Evolutionary conservation across 2,888 invertebrate species (phyloP).

Genomic region (Lithophane ornitopus): DNA sequence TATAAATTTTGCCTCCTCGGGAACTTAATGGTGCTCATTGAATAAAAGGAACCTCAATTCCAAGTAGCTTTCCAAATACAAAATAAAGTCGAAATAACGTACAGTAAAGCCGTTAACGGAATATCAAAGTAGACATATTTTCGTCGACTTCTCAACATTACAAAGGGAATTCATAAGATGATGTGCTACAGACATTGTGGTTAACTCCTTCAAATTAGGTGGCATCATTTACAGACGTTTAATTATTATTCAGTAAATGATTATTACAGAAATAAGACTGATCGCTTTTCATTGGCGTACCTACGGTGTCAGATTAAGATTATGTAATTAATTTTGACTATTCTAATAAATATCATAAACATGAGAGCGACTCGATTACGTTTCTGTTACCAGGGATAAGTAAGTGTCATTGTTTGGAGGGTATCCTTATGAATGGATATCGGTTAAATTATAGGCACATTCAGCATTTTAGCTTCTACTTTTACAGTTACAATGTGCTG

Average conservation of each 20-base stretch:
- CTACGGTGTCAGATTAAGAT: slow-evolving; percentile 8
- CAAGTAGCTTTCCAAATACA: slow-evolving; percentile 28
- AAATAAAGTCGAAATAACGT: slow-evolving; percentile 33
- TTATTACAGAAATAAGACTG: slow-evolving; percentile 15
- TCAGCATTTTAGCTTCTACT: neutral
- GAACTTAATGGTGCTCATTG: slow-evolving; percentile 34
- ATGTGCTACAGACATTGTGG: slow-evolving; percentile 37
- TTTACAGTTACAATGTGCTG: neutral
- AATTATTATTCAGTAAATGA: slow-evolving; percentile 33
- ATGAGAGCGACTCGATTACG: slow-evolving; percentile 5
- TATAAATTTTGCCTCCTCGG: slow-evolving; percentile 24
- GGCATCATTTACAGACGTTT: slow-evolving; percentile 45
- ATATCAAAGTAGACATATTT: slow-evolving; percentile 46
- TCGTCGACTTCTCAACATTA: slow-evolving; percentile 34
- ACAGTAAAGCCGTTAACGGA: slow-evolving; percentile 22
- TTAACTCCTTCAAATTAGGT: slow-evolving; percentile 44
- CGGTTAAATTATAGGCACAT: neutral
- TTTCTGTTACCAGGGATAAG: neutral
- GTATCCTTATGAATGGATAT: neutral
- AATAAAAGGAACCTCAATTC: slow-evolving; percentile 39
- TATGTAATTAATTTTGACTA: slow-evolving; percentile 10
- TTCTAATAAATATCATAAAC: slow-evolving; percentile 6
- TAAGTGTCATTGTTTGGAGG: neutral
- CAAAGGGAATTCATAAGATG: slow-evolving; percentile 51
- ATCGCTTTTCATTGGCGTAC: slow-evolving; percentile 10